Percentiles rank a stretch among this genome's conserved stretches.
phyloP scores from a whole-genome alignment of 1,140 invertebrate genomes.

The Berghia stephanieae region DNA sequence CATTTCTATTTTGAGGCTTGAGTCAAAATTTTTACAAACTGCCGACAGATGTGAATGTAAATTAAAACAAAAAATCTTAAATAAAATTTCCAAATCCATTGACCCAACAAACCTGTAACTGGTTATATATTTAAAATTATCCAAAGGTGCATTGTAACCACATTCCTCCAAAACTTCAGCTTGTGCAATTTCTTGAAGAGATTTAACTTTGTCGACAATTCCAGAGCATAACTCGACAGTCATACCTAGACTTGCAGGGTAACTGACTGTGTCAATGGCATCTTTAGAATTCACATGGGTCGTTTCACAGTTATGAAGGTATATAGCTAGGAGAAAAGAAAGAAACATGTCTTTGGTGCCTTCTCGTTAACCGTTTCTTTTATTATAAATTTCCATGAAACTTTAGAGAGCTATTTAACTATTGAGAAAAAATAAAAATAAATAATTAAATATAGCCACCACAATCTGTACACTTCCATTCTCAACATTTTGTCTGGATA shows the following conservation, averaged over 20 bases:
- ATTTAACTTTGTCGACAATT: slow-evolving; percentile 87
- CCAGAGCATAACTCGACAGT: slow-evolving; percentile 95
- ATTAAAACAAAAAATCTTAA: no score
- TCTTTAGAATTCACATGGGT: slow-evolving; percentile 30
- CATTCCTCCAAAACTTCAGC: slow-evolving; percentile 94
- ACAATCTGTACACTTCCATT: neutral
- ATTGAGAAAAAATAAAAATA: neutral
- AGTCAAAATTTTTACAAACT: no score
- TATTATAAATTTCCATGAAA: no score
- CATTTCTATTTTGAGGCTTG: no score
- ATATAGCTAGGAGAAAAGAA: slow-evolving; percentile 72
- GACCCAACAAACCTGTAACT: no score
- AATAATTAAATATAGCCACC: neutral
- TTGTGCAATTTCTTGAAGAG: slow-evolving; percentile 81
- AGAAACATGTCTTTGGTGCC: no score
- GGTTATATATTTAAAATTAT: no score
- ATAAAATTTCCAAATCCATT: no score
- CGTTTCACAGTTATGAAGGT: slow-evolving; percentile 68
- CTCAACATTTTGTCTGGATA: no score
- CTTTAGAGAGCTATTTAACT: neutral
- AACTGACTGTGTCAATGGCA: slow-evolving; percentile 77
- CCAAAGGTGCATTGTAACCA: slow-evolving; percentile 85
- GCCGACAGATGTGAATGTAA: no score
- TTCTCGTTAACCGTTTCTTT: no score
- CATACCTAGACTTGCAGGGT: slow-evolving; percentile 79